phyloP scores from a whole-genome alignment of 2,113 vertebrate species.

The Hymenochirus boettgeri region DNA sequence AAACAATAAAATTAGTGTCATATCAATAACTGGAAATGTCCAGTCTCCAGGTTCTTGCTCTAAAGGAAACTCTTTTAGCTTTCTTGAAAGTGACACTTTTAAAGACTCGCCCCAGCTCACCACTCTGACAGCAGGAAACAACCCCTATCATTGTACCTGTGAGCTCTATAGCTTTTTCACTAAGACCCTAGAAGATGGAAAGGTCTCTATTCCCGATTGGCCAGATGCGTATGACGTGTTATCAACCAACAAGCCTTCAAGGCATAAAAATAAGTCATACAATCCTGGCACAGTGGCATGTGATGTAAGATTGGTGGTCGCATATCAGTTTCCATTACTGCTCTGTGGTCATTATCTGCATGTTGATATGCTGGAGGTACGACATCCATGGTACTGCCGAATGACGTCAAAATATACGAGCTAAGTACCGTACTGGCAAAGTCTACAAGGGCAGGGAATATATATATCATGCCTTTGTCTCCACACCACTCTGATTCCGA shows the following conservation, averaged over 20 bases:
- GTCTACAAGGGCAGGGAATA: slow-evolving; percentile 5
- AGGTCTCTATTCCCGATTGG: slow-evolving; percentile 67
- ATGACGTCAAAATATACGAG: slow-evolving; percentile 64
- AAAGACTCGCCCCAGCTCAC: slow-evolving; percentile 59
- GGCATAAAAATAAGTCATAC: slow-evolving; percentile 61
- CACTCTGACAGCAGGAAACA: slow-evolving; percentile 66
- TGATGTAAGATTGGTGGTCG: slow-evolving; percentile 63
- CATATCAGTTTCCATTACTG: slow-evolving; percentile 60
- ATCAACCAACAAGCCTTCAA: slow-evolving; percentile 64
- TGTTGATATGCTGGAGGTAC: slow-evolving; percentile 67
- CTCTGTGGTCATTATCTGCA: slow-evolving; percentile 41
- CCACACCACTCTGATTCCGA: slow-evolving; percentile 72
- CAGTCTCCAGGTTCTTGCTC: slow-evolving; percentile 50
- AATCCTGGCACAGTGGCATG: slow-evolving; percentile 59
- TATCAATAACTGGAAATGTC: slow-evolving; percentile 67
- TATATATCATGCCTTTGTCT: slow-evolving; percentile 76
- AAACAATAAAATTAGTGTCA: slow-evolving; percentile 81
- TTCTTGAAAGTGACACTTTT: slow-evolving; percentile 67
- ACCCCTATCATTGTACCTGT: slow-evolving; percentile 79
- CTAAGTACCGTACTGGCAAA: slow-evolving; percentile 62
- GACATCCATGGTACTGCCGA: slow-evolving; percentile 71
- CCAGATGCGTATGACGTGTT: slow-evolving; percentile 71
- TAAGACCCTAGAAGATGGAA: slow-evolving; percentile 50
- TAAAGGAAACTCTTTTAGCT: slow-evolving; percentile 79
- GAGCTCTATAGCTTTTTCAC: slow-evolving; percentile 70